Evolutionary conservation across 2,113 vertebrate species (phyloP).

Genomic region (Eidolon helvum): DNA sequence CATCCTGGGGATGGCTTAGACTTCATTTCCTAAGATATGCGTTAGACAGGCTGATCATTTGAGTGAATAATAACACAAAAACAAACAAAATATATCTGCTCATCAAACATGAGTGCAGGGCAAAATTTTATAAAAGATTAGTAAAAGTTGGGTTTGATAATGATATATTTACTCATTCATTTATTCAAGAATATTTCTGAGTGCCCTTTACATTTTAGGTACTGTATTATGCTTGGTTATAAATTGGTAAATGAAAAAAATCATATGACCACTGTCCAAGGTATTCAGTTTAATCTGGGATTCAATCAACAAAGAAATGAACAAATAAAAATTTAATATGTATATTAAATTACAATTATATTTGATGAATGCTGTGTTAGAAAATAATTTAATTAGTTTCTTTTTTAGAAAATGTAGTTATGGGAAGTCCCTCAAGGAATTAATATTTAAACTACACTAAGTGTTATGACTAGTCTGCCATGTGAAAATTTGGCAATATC

Average conservation of each 20-base stretch:
- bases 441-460: not conserved
- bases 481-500: not conserved
- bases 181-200: not conserved
- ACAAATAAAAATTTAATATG: slow-evolving; percentile 2
- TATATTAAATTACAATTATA: not conserved
- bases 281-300: not conserved
- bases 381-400: not conserved
- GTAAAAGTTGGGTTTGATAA: not conserved
- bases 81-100: slow-evolving; percentile 8
- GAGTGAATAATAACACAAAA: slow-evolving; percentile 26
- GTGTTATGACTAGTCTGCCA: not conserved
- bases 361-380: not conserved
- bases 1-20: not conserved
- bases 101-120: not conserved
- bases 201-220: not conserved
- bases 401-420: not conserved
- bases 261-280: not conserved
- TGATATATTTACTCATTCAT: not conserved
- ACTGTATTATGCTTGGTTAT: too few relatives aligned
- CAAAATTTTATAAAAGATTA: not conserved
- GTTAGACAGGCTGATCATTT: slow-evolving; percentile 25
- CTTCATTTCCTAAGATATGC: slow-evolving; percentile 42
- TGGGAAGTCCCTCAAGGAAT: not conserved
- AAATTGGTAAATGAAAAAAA: not conserved
- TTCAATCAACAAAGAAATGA: not conserved